Evolutionary conservation across 2,888 invertebrate genomes (phyloP), one percentile per base, ranked within the genome.

Genomic region (Hirtodrosophila confusa): DNA sequence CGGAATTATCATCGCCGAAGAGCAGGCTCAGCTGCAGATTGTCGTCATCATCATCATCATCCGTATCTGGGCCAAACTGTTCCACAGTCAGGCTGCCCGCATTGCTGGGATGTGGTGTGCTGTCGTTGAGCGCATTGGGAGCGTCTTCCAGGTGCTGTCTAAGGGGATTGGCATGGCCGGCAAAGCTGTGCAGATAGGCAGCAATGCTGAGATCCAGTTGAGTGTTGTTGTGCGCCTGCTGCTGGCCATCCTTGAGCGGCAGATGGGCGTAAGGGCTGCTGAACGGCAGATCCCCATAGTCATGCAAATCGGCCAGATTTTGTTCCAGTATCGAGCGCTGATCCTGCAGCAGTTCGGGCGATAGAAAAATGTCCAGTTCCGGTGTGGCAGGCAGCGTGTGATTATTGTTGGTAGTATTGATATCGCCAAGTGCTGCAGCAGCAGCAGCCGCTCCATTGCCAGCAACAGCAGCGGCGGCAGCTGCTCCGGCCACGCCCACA

Each of bases 251-350:
- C 91, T 92, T 80, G 75, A 92, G 72, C 5, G 91, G 90, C 44
- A 91, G 72, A 55, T 89, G 84, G 12, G 84, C 88, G 56, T 90
- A 90, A 2, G 86, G 89, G 48, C 78, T 85, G 66, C 76, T 62
- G 0, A 87, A 72, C 0, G 90, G 77, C 48, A 88, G 67, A 53
- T 90, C 90, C 3, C 91, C 92, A 69, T 93, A 94, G 69, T 94
- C 94, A 65, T 92, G 92, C 9, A 94, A 85, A 88, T 94, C 94
- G 0, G 93, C 93, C 68, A 94, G 79, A 74, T 94, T 94, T 73
- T 94, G 93, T 45, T 93, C 93, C 78, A 92, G 92, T 0, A 94
- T 93, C 0, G 93, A 93, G 24, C 89, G 89, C 40, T 88, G 87
- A 57, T 90, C 90, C 54, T 88, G 85, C 69, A 89, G 85, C 31